These are phyloP conservation scores for Drosophila lacicola DNA, from an alignment of 2,888 invertebrate genomes.

Conservation along the genomic window DNA sequence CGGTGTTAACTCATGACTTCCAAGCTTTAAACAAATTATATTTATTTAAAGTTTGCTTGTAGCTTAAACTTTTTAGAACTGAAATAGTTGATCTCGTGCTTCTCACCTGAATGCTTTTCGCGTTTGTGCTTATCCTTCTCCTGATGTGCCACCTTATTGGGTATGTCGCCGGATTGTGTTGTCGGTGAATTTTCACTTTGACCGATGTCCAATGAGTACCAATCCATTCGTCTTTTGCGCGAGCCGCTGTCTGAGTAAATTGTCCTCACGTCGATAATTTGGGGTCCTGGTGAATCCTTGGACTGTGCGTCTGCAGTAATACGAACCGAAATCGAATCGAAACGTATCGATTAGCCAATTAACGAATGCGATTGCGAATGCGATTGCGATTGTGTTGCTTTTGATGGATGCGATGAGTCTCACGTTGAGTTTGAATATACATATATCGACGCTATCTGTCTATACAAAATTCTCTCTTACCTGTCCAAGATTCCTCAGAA, in stretches of 20 bases:
- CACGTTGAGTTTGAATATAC: slow-evolving; percentile 12
- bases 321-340: slow-evolving; percentile 33
- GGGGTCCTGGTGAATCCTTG: slow-evolving; percentile 83
- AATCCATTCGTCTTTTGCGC: slow-evolving; percentile 86
- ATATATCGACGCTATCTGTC: not conserved
- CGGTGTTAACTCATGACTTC: not conserved
- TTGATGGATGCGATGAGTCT: slow-evolving; percentile 22
- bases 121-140: slow-evolving; percentile 83
- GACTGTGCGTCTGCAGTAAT: slow-evolving; percentile 78
- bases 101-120: slow-evolving; percentile 82
- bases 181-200: slow-evolving; percentile 82
- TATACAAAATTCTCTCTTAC: slow-evolving; percentile 61
- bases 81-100: too few relatives aligned
- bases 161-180: slow-evolving; percentile 72
- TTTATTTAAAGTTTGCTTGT: too few relatives aligned
- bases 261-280: slow-evolving; percentile 84
- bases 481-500: slow-evolving; percentile 85
- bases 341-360: slow-evolving; percentile 45
- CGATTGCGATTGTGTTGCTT: slow-evolving; percentile 8
- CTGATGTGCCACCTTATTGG: slow-evolving; percentile 70
- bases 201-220: slow-evolving; percentile 84
- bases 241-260: slow-evolving; percentile 82
- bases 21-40: not conserved
- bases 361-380: slow-evolving; percentile 9
- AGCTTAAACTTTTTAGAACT: too few relatives aligned